Evolutionary conservation across 1,140 invertebrate species (phyloP), one percentile per base, ranked within the genome.

Genomic region (Argopecten irradians): DNA sequence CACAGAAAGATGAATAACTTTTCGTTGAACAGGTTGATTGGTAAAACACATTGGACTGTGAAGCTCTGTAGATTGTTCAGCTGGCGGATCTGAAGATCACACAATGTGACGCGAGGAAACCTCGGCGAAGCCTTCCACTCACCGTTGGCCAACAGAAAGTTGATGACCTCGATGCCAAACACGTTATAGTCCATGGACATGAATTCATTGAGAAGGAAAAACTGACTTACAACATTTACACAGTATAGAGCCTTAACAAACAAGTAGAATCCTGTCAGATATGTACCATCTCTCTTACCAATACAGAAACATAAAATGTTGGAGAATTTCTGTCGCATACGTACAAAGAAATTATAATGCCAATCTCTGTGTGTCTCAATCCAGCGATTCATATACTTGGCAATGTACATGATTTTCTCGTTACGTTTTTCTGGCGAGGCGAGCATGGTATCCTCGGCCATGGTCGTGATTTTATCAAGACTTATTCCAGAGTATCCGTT

Each of bases 1-100:
- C 96, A 96, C 28, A 96, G 87, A 89, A 96, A 95, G 13, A 96
- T 94, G 91, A 96, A 96, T 32, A 96, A 96, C 92, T 96, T 96
- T 91, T 96, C 96, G 87, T 96, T 96, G 92, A 96, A 96, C 28
- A 96, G 93, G 87, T 96, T 96, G 86, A 96, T 95, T 86, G 96
- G 96, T 11, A 96, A 92, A 0, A 96, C 95, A 92, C 96, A 96
- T 87, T 96, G 96, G 14, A 96, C 94, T 9, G 94, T 93, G 71
- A 92, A 93, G 9, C 91, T 91, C 41, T 95, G 94, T 33, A 93
- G 85, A 87, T 94, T 94, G 46, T 91, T 86, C 16, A 96, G 93
- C 28, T 96, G 96, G 33, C 96, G 94, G 32, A 96, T 95, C 84
- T 96, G 92, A 93, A 96, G 96, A 90, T 96, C 96, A 91, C 96